Conservation (phyloP, 2,113 vertebrate genomes). For the Chaenogobius annularis region DNA sequence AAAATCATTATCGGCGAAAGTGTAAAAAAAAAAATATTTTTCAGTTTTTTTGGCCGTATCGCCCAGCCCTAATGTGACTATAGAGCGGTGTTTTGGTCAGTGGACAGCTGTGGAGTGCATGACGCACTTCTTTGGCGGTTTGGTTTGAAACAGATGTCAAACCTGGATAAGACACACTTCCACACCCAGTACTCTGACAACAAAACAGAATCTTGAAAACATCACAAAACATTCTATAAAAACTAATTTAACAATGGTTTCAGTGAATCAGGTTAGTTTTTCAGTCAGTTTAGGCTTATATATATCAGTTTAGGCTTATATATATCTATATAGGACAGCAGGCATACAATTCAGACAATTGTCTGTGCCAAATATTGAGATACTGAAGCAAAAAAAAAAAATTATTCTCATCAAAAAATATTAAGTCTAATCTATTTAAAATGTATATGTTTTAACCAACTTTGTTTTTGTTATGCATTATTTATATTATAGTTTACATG, state of each 20-base stretch:
- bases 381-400: too few species aligned
- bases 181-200: slow-evolving; percentile 6
- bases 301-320: background rate
- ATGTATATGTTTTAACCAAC: too few species aligned
- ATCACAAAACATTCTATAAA: background rate
- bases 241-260: background rate
- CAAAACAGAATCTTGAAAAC: background rate
- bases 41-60: too few species aligned
- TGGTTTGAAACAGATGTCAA: slow-evolving; percentile 48
- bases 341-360: too few species aligned
- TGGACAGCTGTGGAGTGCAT: slow-evolving; percentile 40
- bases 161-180: slow-evolving; percentile 32
- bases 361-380: too few species aligned
- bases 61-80: background rate
- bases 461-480: too few species aligned
- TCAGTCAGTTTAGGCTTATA: background rate
- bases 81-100: slow-evolving; percentile 23
- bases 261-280: background rate
- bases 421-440: too few species aligned
- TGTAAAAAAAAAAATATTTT: too few species aligned
- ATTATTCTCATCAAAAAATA: too few species aligned
- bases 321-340: too few species aligned
- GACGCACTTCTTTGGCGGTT: slow-evolving; percentile 32
- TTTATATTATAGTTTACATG: too few species aligned
- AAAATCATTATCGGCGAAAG: too few species aligned